Evolutionary conservation across 2,797 vertebrate species (phyloP).

Genomic region (Gambusia yucatana): DNA sequence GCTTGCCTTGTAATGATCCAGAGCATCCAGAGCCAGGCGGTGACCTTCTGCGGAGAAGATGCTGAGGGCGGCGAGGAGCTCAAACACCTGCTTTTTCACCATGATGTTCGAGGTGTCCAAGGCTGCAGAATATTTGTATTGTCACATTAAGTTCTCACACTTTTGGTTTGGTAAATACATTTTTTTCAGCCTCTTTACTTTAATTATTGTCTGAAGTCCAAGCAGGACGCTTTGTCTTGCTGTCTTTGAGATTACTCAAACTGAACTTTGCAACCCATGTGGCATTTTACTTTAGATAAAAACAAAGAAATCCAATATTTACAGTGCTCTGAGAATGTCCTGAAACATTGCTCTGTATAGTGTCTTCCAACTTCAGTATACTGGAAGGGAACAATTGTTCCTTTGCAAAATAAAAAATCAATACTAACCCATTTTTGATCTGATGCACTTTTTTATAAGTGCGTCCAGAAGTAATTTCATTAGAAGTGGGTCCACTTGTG

Average conservation of each 20-base stretch:
- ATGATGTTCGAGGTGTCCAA: constrained; percentile 96
- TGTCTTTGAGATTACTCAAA: constrained; percentile 19
- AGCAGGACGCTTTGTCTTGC: constrained; percentile 31
- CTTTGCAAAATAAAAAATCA: background rate
- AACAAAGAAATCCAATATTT: constrained; percentile 31
- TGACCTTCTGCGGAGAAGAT: constrained; percentile 93
- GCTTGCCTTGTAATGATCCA: constrained; percentile 97
- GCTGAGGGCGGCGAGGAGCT: constrained; percentile 94
- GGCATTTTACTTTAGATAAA: constrained; percentile 33
- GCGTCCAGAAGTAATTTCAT: background rate
- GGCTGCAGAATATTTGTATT: constrained; percentile 76
- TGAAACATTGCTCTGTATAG: constrained; percentile 5
- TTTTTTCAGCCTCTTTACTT: background rate
- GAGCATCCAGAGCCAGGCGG: constrained; percentile 88
- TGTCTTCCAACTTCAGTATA: background rate
- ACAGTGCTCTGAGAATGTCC: constrained; percentile 9
- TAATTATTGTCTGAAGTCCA: background rate
- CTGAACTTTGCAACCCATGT: constrained; percentile 62
- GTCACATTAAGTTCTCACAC: background rate
- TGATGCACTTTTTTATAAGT: background rate
- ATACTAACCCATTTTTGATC: background rate
- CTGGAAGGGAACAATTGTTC: background rate
- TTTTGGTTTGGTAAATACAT: constrained; percentile 1
- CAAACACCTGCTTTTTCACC: constrained; percentile 99
- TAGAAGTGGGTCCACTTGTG: too few species aligned